Evolutionary conservation across 2,113 vertebrate species (phyloP).

Genomic region (Rhynchopsitta pachyrhyncha): DNA sequence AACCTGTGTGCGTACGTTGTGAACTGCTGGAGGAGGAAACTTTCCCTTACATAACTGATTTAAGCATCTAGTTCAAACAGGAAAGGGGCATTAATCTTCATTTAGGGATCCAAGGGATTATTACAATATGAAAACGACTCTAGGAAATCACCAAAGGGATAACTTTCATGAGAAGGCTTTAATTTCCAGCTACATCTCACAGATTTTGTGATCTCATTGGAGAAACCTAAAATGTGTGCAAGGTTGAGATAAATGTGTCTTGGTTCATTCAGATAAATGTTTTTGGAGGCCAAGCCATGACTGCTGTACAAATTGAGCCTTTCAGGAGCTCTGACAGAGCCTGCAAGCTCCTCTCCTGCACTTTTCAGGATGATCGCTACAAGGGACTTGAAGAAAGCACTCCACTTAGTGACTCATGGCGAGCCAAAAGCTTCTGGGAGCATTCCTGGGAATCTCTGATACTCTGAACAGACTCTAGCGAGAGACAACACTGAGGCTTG

Average conservation of each 20-base stretch:
- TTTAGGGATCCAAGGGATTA: not conserved
- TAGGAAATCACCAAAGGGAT: not conserved
- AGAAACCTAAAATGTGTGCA: not conserved
- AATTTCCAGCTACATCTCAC: not conserved
- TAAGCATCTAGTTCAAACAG: not conserved
- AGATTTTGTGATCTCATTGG: not conserved
- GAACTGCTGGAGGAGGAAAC: not conserved
- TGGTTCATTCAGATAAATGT: not conserved
- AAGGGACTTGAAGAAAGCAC: not conserved
- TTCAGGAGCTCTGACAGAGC: not conserved
- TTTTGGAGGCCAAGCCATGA: not conserved
- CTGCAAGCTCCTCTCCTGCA: not conserved
- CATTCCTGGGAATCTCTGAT: conserved; percentile 50
- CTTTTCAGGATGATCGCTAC: not conserved
- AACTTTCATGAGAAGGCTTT: not conserved
- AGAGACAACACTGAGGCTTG: conserved; percentile 26
- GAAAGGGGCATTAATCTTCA: not conserved
- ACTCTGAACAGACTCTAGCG: not conserved
- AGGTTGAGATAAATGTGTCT: conserved; percentile 8
- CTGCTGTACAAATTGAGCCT: not conserved
- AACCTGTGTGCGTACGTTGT: not conserved
- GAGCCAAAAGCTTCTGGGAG: conserved; percentile 43
- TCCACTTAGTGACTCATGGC: not conserved
- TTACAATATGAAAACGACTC: not conserved
- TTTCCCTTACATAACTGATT: not conserved